A percentile compares a stretch with the other conserved stretches of the same genome.
phyloP scores from a whole-genome alignment of 1,140 invertebrate species.

The Diorhabda carinulata region DNA sequence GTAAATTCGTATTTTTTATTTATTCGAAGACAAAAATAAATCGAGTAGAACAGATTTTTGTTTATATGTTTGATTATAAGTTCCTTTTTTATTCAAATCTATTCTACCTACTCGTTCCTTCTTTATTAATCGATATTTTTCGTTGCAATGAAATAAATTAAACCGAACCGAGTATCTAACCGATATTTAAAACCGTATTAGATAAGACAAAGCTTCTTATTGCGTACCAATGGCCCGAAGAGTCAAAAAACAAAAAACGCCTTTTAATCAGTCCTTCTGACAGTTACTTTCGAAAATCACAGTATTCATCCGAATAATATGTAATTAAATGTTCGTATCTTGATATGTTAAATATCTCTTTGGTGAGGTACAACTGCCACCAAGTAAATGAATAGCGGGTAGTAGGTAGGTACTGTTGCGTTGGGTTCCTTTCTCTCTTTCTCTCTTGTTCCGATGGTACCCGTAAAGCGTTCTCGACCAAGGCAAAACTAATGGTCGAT shows the following conservation, averaged over 20 bases:
- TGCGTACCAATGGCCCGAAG: not conserved
- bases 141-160: no score
- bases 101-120: no score
- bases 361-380: slow-evolving; percentile 7
- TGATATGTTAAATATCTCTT: slow-evolving; percentile 9
- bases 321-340: slow-evolving; percentile 9
- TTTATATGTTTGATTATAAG: no score
- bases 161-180: not conserved
- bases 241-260: not conserved
- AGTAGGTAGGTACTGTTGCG: not conserved
- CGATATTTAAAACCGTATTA: slow-evolving; percentile 7
- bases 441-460: not conserved
- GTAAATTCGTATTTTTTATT: no score
- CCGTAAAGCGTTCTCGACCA: not conserved
- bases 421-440: not conserved
- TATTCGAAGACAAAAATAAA: no score
- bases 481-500: slow-evolving; percentile 4
- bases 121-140: no score
- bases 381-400: slow-evolving; percentile 12
- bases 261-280: slow-evolving; percentile 9
- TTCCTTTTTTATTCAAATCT: no score
- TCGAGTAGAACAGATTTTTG: no score
- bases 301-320: slow-evolving; percentile 12
- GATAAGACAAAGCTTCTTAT: slow-evolving; percentile 10
- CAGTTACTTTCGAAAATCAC: slow-evolving; percentile 10